Conservation (phyloP, 2,888 invertebrate genomes). For the Meteorus cinctellus region DNA sequence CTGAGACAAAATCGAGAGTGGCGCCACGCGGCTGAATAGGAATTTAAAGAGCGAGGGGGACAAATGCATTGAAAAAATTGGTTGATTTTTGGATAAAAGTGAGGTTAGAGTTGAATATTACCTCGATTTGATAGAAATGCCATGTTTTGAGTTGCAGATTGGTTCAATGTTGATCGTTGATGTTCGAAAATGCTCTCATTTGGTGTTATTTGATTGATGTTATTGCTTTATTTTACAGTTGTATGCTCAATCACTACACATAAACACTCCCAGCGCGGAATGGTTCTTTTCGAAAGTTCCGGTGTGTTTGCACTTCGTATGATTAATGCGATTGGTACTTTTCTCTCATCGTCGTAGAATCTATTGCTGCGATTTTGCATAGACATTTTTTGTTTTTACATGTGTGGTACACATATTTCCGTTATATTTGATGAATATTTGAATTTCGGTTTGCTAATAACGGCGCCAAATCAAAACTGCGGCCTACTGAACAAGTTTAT, state of each 20-base stretch:
- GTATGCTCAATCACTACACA: neutral
- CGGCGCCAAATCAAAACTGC: neutral
- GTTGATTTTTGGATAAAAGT: neutral
- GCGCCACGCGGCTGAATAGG: neutral
- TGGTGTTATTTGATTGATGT: too few species aligned
- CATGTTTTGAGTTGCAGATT: conserved; percentile 10
- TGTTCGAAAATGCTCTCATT: too few species aligned
- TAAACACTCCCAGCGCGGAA: neutral
- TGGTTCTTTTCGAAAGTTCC: neutral
- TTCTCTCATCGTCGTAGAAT: neutral
- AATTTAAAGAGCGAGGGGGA: neutral
- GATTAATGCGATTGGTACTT: neutral
- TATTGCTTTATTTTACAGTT: neutral
- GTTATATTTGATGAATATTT: neutral
- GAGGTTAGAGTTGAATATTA: conserved; percentile 2
- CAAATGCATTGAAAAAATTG: neutral
- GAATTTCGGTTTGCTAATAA: neutral
- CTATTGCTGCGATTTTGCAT: too few species aligned
- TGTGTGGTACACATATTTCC: neutral
- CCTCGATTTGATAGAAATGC: conserved; percentile 39
- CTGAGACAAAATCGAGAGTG: neutral
- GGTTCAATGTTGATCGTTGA: too few species aligned
- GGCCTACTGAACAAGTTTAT: too few species aligned
- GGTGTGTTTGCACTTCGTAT: neutral
- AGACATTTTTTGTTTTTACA: too few species aligned